Percentiles rank a stretch among this genome's conserved stretches.
phyloP scores from a whole-genome alignment of 1,140 invertebrate species.

The Mizuhopecten yessoensis region DNA sequence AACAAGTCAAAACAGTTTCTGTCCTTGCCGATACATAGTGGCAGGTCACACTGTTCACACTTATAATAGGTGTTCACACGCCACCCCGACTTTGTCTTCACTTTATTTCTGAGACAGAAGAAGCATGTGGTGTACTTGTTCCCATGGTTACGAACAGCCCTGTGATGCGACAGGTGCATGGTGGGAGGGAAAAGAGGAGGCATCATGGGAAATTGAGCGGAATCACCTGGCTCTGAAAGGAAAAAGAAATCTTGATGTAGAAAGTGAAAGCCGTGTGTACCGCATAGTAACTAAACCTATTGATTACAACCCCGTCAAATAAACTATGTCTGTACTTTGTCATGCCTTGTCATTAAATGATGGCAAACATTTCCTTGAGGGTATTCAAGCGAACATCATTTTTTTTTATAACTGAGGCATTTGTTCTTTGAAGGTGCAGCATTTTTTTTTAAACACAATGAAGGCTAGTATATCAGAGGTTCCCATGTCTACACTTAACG shows the following conservation, averaged over 20 bases:
- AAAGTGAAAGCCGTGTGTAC: neutral
- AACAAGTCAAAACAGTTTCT: conserved; percentile 56
- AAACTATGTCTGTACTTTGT: neutral
- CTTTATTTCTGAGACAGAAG: conserved; percentile 50
- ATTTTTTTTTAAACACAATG: too few species aligned
- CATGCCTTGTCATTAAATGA: neutral
- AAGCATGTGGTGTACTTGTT: conserved; percentile 44
- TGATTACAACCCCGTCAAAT: neutral
- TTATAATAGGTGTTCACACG: conserved; percentile 55
- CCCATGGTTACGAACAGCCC: conserved; percentile 30
- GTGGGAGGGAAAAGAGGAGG: conserved; percentile 30
- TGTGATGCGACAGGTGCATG: neutral
- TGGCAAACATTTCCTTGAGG: neutral
- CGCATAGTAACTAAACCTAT: neutral
- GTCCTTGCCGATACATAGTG: conserved; percentile 53
- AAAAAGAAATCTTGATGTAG: conserved; percentile 27
- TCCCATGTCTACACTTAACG: too few species aligned
- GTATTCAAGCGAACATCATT: neutral
- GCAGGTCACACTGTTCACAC: conserved; percentile 56
- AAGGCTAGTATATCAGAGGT: too few species aligned
- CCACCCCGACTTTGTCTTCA: conserved; percentile 55
- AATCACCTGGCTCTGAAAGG: conserved; percentile 15
- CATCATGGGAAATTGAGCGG: neutral
- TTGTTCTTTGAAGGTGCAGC: too few species aligned
- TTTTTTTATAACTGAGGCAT: neutral